Evolutionary conservation across 1,140 invertebrate genomes (phyloP).

Genomic region (Calliopsis andreniformis): DNA sequence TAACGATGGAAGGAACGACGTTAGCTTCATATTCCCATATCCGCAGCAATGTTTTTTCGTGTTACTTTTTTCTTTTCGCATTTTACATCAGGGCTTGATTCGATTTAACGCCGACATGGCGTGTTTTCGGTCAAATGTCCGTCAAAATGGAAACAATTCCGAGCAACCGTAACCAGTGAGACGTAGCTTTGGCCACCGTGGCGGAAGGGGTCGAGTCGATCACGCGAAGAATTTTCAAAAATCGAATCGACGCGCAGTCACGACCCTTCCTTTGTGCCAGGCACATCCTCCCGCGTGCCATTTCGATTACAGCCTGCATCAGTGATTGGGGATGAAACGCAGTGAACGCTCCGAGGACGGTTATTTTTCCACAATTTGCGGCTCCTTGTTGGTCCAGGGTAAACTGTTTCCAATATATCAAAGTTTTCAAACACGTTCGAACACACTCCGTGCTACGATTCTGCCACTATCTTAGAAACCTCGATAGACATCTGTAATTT

Average conservation of each 20-base stretch:
- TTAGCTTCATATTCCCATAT: too few species aligned
- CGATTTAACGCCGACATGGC: constrained; percentile 31
- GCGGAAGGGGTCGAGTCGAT: neutral
- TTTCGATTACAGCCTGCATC: neutral
- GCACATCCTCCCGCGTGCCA: neutral
- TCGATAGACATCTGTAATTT: too few species aligned
- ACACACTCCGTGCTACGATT: too few species aligned
- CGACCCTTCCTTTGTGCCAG: too few species aligned
- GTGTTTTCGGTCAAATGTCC: constrained; percentile 19
- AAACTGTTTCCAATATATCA: too few species aligned
- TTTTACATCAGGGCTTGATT: constrained; percentile 18
- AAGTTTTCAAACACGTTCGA: too few species aligned
- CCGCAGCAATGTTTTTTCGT: neutral
- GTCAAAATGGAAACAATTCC: constrained; percentile 43
- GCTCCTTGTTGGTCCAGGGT: too few species aligned
- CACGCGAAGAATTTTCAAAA: constrained; percentile 17
- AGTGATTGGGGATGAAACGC: neutral
- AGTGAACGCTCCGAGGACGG: too few species aligned
- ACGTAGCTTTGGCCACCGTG: neutral
- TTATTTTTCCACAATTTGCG: neutral
- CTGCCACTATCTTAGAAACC: neutral
- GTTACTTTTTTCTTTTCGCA: neutral
- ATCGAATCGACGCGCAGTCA: neutral
- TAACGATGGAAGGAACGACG: too few species aligned
- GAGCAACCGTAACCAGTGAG: constrained; percentile 10